phyloP scores from a whole-genome alignment of 2,888 invertebrate genomes.

The Xylota sylvarum region DNA sequence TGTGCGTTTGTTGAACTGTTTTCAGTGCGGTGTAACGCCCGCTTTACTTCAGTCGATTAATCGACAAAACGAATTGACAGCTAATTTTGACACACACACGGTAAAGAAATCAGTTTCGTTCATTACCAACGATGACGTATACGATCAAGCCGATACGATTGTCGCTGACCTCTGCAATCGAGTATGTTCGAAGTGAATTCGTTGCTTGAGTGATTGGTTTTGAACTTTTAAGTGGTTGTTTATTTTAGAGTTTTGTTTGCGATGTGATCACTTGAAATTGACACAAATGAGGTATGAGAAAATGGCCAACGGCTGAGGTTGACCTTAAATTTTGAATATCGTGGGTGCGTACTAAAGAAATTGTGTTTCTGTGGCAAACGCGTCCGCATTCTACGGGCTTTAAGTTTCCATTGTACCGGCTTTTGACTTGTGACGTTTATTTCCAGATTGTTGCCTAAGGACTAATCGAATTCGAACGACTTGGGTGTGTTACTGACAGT shows the following conservation, averaged over 20 bases:
- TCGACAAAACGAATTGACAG: slow-evolving; percentile 29
- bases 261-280: slow-evolving; percentile 44
- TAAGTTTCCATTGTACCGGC: background rate
- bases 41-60: slow-evolving; percentile 26
- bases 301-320: background rate
- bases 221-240: slow-evolving; percentile 47
- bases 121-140: slow-evolving; percentile 35
- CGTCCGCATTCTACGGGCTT: background rate
- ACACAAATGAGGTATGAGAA: slow-evolving; percentile 25
- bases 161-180: slow-evolving; percentile 54
- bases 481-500: slow-evolving; percentile 10
- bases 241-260: slow-evolving; percentile 27
- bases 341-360: slow-evolving; percentile 13
- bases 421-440: background rate
- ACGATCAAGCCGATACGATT: slow-evolving; percentile 31
- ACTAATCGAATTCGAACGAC: background rate
- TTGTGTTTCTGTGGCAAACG: background rate
- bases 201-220: slow-evolving; percentile 32
- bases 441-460: background rate
- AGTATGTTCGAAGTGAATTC: slow-evolving; percentile 20
- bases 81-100: slow-evolving; percentile 29
- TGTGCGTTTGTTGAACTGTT: slow-evolving; percentile 63
- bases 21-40: slow-evolving; percentile 18
- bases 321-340: slow-evolving; percentile 25
- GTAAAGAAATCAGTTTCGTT: slow-evolving; percentile 15